Conservation (phyloP, 1,140 invertebrate genomes). For the Drosophila mayri region DNA sequence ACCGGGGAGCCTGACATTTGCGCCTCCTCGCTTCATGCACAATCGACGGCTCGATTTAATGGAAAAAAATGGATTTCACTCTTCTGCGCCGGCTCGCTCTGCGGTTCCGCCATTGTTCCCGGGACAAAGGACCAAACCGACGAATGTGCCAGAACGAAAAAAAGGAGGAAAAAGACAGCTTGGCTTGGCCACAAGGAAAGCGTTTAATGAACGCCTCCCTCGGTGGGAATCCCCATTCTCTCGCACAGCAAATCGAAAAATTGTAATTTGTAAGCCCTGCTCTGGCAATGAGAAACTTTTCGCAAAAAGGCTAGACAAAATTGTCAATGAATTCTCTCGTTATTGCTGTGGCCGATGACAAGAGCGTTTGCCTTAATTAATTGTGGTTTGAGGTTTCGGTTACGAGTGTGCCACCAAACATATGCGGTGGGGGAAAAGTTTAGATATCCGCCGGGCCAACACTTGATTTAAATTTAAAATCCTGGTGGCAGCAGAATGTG, state of each 20-base stretch:
- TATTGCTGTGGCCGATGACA: constrained; percentile 52
- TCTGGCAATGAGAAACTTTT: constrained; percentile 42
- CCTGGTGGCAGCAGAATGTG: constrained; percentile 7
- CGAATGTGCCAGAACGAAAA: constrained; percentile 63
- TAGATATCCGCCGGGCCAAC: constrained; percentile 64
- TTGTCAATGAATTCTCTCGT: constrained; percentile 55
- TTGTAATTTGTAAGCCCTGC: constrained; percentile 75
- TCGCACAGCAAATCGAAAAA: constrained; percentile 69
- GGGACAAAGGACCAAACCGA: constrained; percentile 57
- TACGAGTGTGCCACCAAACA: constrained; percentile 23
- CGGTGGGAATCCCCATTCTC: constrained; percentile 32
- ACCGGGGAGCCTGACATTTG: constrained; percentile 79
- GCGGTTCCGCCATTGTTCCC: constrained; percentile 60
- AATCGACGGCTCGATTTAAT: constrained; percentile 81
- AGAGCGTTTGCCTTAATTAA: constrained; percentile 70
- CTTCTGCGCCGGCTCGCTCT: constrained; percentile 49
- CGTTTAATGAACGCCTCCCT: constrained; percentile 74
- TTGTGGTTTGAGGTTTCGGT: constrained; percentile 71
- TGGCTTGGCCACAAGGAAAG: constrained; percentile 54
- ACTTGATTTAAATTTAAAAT: constrained; percentile 75
- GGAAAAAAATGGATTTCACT: constrained; percentile 82
- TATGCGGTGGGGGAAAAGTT: constrained; percentile 60
- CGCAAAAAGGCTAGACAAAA: constrained; percentile 26
- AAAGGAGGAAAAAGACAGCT: constrained; percentile 33
- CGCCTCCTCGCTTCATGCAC: constrained; percentile 77